Conservation (phyloP, 2,113 vertebrate genomes). For the Jaculus jaculus region DNA sequence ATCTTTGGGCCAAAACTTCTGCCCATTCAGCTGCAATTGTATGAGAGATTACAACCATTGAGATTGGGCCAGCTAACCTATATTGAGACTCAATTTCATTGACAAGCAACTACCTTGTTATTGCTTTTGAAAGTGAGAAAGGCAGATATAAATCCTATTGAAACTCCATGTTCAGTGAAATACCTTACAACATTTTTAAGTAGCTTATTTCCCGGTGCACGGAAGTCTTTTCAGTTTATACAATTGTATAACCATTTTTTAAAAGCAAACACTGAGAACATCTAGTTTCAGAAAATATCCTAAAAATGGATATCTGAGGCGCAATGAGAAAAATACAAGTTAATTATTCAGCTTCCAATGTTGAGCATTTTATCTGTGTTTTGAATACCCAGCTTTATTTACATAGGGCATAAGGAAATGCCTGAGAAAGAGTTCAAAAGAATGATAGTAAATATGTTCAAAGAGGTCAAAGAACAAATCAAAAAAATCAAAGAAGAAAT, state of each 20-base stretch:
- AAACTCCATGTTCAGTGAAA: neutral
- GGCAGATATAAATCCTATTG: neutral
- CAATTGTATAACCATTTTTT: neutral
- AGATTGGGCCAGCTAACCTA: too few species aligned
- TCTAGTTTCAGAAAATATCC: neutral
- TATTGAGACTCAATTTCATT: neutral
- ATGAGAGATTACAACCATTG: too few species aligned
- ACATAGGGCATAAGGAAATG: neutral
- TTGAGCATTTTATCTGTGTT: neutral
- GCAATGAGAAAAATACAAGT: neutral
- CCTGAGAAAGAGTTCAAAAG: too few species aligned
- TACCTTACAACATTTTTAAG: neutral
- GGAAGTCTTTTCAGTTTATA: neutral
- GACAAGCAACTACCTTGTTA: neutral
- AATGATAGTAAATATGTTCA: too few species aligned
- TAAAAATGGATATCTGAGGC: conserved; percentile 18
- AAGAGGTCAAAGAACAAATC: too few species aligned
- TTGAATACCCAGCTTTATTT: neutral
- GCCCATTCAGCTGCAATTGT: too few species aligned
- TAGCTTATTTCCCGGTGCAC: neutral
- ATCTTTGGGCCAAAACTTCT: too few species aligned
- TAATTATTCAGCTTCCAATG: neutral
- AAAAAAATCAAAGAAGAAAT: too few species aligned
- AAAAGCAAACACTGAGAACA: conserved; percentile 19
- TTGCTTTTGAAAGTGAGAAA: neutral